Percentiles rank a stretch among this genome's conserved stretches.
phyloP scores from a whole-genome alignment of 1,140 invertebrate species.

The Camponotus floridanus region DNA sequence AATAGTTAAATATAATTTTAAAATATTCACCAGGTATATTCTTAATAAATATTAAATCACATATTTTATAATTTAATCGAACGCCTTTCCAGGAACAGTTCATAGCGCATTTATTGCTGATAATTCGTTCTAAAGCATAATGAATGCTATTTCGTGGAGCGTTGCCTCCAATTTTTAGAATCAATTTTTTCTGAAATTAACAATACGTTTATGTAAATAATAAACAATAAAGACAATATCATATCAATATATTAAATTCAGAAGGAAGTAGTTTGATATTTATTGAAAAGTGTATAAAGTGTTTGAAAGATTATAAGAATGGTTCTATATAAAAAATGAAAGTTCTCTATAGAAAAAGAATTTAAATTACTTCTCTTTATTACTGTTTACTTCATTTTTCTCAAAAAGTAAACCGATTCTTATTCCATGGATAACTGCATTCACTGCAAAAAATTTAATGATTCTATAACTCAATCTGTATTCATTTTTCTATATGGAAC shows the following conservation, averaged over 20 bases:
- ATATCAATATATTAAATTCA: not conserved
- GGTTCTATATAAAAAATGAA: not conserved
- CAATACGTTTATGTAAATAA: not conserved
- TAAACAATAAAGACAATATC: not conserved
- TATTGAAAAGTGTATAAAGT: no score
- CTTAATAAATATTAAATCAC: not conserved
- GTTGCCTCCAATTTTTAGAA: not conserved
- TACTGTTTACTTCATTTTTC: no score
- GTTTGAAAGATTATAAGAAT: not conserved
- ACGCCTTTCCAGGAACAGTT: not conserved
- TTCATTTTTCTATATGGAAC: no score
- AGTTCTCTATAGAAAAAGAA: not conserved
- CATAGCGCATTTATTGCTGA: not conserved
- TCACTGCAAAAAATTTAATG: no score
- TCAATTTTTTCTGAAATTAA: not conserved
- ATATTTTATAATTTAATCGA: constrained; percentile 6
- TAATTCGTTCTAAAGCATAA: not conserved
- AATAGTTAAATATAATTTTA: no score
- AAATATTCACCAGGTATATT: not conserved
- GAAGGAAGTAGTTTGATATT: no score
- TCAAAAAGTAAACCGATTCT: no score
- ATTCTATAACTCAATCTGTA: no score
- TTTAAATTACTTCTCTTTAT: no score
- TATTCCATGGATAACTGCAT: no score
- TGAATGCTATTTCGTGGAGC: not conserved